Conservation (phyloP, 2,113 vertebrate species). For the Passer montanus region DNA sequence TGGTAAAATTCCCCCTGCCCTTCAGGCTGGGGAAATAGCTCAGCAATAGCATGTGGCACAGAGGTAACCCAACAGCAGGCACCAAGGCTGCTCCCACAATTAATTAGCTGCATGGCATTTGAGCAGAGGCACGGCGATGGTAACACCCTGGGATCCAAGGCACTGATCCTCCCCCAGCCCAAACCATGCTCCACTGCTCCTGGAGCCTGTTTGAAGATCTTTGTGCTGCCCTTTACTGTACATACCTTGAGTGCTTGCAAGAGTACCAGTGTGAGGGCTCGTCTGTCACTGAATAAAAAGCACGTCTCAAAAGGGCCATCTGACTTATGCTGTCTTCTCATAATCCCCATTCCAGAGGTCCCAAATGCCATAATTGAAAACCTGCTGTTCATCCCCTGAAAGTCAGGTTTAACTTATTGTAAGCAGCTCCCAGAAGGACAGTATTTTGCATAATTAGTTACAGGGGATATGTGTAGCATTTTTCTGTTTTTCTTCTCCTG, state of each 20-base stretch:
- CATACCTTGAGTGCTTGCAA: background rate
- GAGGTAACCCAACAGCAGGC: background rate
- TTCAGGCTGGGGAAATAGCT: slow-evolving; percentile 5
- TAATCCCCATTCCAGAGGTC: background rate
- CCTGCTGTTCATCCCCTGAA: slow-evolving; percentile 9
- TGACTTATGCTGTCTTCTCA: background rate
- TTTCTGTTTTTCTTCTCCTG: slow-evolving; percentile 7
- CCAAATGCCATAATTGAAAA: slow-evolving; percentile 38
- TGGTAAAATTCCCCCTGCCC: slow-evolving; percentile 1
- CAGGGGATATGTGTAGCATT: background rate
- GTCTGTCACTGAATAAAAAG: background rate
- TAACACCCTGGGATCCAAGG: background rate
- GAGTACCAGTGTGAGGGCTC: background rate
- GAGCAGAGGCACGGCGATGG: background rate
- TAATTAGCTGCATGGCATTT: background rate
- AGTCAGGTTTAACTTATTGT: background rate
- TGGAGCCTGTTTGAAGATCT: background rate
- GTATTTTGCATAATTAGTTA: slow-evolving; percentile 15
- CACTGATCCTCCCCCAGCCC: background rate
- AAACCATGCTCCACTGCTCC: background rate
- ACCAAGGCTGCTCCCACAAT: background rate
- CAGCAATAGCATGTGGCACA: background rate
- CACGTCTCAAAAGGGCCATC: background rate
- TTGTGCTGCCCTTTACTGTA: background rate
- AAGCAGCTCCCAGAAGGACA: slow-evolving; percentile 1